Evolutionary conservation across 1,140 invertebrate species (phyloP).

Genomic region (Drosophila ercepeae): DNA sequence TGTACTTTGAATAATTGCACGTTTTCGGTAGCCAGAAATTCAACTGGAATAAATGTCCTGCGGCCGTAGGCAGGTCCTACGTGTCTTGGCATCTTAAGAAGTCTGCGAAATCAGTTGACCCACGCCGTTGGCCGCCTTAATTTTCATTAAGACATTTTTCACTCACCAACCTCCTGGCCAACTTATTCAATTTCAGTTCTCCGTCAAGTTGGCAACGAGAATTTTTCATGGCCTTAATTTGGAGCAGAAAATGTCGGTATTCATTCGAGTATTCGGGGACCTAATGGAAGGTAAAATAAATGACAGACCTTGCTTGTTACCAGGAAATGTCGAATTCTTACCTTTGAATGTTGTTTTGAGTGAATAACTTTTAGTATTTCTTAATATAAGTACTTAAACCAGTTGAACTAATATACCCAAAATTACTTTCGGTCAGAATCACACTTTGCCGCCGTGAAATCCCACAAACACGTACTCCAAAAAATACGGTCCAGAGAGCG

Average conservation of each 20-base stretch:
- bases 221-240: conserved; percentile 43
- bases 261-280: background rate
- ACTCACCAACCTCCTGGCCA: conserved; percentile 31
- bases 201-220: conserved; percentile 18
- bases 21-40: conserved; percentile 38
- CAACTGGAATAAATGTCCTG: conserved; percentile 43
- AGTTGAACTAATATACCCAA: background rate
- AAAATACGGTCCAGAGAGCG: conserved; percentile 12
- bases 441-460: conserved; percentile 29
- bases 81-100: conserved; percentile 41
- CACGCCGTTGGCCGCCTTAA: conserved; percentile 41
- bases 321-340: background rate
- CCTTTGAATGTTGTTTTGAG: too few species aligned
- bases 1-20: conserved; percentile 78
- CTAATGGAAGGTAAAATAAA: background rate
- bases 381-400: background rate
- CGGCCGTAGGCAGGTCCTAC: conserved; percentile 34
- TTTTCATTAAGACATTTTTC: conserved; percentile 53
- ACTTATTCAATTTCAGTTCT: conserved; percentile 52
- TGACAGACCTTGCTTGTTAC: background rate
- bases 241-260: conserved; percentile 24
- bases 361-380: too few species aligned
- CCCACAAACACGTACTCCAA: conserved; percentile 21
- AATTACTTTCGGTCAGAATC: conserved; percentile 13
- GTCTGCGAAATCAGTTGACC: conserved; percentile 41